Evolutionary conservation across 1,140 invertebrate species (phyloP).

Genomic region (Sipha flava): DNA sequence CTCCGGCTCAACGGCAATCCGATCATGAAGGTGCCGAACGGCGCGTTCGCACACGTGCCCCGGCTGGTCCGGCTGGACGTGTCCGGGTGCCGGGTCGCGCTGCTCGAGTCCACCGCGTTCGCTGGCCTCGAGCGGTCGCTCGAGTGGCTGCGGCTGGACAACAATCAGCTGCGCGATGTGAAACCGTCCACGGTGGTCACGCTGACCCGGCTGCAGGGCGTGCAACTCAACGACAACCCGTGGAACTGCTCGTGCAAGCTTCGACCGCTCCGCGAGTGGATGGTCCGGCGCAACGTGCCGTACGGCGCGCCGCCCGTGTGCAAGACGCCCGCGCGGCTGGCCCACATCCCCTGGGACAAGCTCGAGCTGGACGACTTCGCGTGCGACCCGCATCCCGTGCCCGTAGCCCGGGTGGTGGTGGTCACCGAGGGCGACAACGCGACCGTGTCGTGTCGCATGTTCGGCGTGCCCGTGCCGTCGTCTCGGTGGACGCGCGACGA

Average conservation of each 20-base stretch:
- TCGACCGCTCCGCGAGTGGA: constrained; percentile 66
- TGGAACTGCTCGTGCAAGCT: constrained; percentile 74
- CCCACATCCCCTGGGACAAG: constrained; percentile 59
- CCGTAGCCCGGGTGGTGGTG: constrained; percentile 48
- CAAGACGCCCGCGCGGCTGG: constrained; percentile 52
- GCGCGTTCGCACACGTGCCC: constrained; percentile 58
- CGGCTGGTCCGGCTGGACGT: constrained; percentile 65
- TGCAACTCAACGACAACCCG: constrained; percentile 65
- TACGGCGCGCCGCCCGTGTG: constrained; percentile 60
- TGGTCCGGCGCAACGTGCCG: constrained; percentile 65
- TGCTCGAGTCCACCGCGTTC: constrained; percentile 61
- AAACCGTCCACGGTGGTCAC: constrained; percentile 55
- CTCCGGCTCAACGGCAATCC: constrained; percentile 63
- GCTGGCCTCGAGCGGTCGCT: constrained; percentile 57
- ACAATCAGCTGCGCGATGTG: constrained; percentile 60
- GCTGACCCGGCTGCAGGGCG: constrained; percentile 58
- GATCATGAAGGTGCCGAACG: constrained; percentile 56
- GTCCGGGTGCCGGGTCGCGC: constrained; percentile 56
- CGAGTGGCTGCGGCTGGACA: constrained; percentile 67
- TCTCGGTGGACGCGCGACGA: constrained; percentile 52
- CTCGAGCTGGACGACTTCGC: constrained; percentile 71
- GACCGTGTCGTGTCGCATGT: constrained; percentile 61
- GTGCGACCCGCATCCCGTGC: constrained; percentile 58
- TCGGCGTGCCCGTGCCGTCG: constrained; percentile 57
- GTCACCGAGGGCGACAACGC: constrained; percentile 60